Base-by-base conservation (phyloP, 2,113 vertebrate species). In the Elephantulus edwardii region DNA sequence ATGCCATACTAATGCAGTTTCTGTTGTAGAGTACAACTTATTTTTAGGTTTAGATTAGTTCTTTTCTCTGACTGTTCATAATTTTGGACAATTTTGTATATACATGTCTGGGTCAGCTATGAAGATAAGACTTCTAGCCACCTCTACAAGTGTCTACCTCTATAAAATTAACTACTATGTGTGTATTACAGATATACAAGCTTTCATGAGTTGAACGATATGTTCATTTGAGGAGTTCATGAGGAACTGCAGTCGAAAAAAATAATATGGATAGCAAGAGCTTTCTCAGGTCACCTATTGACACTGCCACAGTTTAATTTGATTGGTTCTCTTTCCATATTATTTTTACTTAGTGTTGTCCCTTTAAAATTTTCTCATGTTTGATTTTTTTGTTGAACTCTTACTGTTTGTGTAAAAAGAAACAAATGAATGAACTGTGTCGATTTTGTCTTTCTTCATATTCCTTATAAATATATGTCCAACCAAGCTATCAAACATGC, bases 401-500 rank as follows among this genome's bases (percentile, higher is more conserved):
- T 80, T 8, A 78, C n/a, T 60, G 35, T 5, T 88, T 60, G 82
- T 86, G 76, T 46, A 80, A 85, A 85, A 66, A 60, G 62, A 66
- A 82, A 77, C 56, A 71, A 88, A 76, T 68, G 86, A 70, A 70
- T 62, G 42, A 87, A 66, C 3, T 19, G 17, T 33, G 10, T 35
- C 54, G 44, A 60, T 90, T 88, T 92, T 84, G 28, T 74, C n/a
- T 81, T 76, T 89, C 48, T 93, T 92, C 30, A 76, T 85, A 58
- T n/a, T 86, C n/a, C 88, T 91, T 40, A 62, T 86, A 88, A 88
- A 81, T 70, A 60, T 85, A 30, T 79, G 28, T 78, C 14, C 52
- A 90, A 35, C 24, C 46, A 88, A 90, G 42, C 50, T 54, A 74
- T 16, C 40, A 40, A 91, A 77, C 50, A 33, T 72, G 76, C 14